Base-by-base conservation (phyloP, 2,113 vertebrate genomes). In the Guaruba guarouba region DNA sequence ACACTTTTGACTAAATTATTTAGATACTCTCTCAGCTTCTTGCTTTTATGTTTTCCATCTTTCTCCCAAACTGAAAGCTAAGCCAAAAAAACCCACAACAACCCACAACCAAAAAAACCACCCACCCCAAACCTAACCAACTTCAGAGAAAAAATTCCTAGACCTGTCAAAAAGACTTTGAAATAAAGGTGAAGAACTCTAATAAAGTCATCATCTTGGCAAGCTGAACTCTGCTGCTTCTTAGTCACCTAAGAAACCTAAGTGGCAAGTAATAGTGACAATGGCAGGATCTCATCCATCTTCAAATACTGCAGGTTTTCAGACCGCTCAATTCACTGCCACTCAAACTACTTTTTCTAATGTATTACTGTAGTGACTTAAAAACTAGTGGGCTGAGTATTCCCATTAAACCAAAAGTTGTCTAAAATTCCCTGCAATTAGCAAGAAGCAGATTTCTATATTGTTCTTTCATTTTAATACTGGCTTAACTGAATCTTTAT, bases 121-220 rank as follows among this genome's bases (percentile, higher is more conserved):
- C 17, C 6, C 8, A 11, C 9, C 11, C 4, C 4, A 44, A 28
- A 31, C 5, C 2, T 15, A 31, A 31, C 11, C 7, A 41, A 63
- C 8, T 61, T 24, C 1, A 39, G 18, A 41, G 33, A 71, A 73
- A 91, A 91, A 82, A 52, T 12, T 61, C 51, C 74, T 66, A 85
- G 44, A 52, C 35, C 19, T 80, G 67, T 54, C 59, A 86, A 86
- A 84, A 94, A 80, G 35, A 41, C 59, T 85, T 55, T 62, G 63
- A 96, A 86, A 90, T 69, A 57, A 69, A 80, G 62, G 62, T 64
- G 35, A 80, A 68, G 39, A 82, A 54, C 66, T 80, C 43, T 83
- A 86, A 95, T 86, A 74, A 90, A 87, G 25, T 49, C 49, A 66
- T 92, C 57, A 85, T 25, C 82, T 66, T 70, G 59, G 37, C 48